Evolutionary conservation across 2,113 vertebrate genomes (phyloP).

Genomic region (Cynoglossus semilaevis): DNA sequence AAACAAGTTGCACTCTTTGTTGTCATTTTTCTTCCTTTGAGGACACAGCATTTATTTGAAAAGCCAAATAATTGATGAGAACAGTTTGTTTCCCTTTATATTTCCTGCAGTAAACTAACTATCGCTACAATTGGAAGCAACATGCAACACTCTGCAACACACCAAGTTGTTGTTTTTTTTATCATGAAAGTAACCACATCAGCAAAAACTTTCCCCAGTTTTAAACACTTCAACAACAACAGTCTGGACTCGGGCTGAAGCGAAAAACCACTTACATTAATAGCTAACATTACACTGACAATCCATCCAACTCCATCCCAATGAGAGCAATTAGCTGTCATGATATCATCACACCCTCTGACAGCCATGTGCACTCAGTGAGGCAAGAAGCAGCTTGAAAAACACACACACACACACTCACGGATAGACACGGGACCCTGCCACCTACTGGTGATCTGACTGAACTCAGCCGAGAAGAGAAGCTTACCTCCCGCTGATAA

Average conservation of each 20-base stretch:
- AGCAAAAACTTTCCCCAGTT: conserved; percentile 22
- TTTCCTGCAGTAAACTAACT: background rate
- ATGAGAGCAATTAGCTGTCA: conserved; percentile 72
- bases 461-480: conserved; percentile 46
- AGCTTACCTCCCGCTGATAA: background rate
- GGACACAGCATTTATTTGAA: conserved; percentile 14
- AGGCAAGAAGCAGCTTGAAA: conserved; percentile 5
- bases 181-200: conserved; percentile 21
- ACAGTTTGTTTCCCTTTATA: conserved; percentile 16
- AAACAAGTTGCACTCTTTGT: conserved; percentile 41
- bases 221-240: conserved; percentile 38
- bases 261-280: conserved; percentile 61
- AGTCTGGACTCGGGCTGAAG: conserved; percentile 40
- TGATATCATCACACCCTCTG: conserved; percentile 68
- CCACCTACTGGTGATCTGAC: conserved; percentile 76
- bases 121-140: background rate
- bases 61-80: conserved; percentile 28
- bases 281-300: conserved; percentile 53
- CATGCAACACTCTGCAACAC: conserved; percentile 16
- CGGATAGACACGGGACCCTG: conserved; percentile 53
- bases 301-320: conserved; percentile 62
- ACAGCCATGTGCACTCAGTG: conserved; percentile 52
- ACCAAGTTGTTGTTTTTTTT: background rate
- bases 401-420: conserved; percentile 4
- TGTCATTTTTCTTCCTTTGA: conserved; percentile 24